These are phyloP conservation scores for Alligator mississippiensis DNA, from an alignment of 2,113 vertebrate genomes.

Conservation along the genomic window DNA sequence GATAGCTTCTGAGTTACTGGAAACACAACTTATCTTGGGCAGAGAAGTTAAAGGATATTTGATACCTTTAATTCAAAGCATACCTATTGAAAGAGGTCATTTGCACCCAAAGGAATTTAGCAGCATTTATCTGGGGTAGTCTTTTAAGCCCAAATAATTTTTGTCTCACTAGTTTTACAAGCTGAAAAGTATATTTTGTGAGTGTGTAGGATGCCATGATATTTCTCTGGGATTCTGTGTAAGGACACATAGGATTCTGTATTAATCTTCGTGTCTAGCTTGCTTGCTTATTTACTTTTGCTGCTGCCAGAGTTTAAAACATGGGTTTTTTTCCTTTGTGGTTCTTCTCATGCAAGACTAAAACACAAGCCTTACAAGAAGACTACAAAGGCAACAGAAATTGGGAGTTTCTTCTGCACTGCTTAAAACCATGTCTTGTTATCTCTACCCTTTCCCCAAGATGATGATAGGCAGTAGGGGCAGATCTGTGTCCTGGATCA, in stretches of 20 bases:
- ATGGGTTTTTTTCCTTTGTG: not conserved
- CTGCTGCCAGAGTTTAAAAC: not conserved
- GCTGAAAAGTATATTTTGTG: not conserved
- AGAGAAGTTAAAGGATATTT: not conserved
- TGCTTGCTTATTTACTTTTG: not conserved
- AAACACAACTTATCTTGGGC: not conserved
- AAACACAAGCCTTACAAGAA: not conserved
- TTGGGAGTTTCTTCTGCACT: not conserved
- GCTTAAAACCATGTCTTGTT: not conserved
- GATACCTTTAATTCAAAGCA: not conserved
- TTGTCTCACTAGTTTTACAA: constrained; percentile 6
- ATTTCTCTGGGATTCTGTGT: not conserved
- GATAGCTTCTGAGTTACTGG: not conserved
- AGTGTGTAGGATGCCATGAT: accelerated
- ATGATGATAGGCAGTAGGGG: not conserved
- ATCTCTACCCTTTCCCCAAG: not conserved
- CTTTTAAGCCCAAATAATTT: not conserved
- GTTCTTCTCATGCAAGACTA: not conserved
- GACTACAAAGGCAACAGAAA: not conserved
- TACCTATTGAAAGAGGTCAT: not conserved
- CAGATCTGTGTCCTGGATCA: accelerated
- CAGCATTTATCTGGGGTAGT: not conserved
- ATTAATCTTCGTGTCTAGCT: not conserved
- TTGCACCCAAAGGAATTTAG: not conserved
- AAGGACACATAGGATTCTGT: not conserved